Conservation (phyloP, 2,113 vertebrate genomes). For the Misgurnus mizolepis region DNA sequence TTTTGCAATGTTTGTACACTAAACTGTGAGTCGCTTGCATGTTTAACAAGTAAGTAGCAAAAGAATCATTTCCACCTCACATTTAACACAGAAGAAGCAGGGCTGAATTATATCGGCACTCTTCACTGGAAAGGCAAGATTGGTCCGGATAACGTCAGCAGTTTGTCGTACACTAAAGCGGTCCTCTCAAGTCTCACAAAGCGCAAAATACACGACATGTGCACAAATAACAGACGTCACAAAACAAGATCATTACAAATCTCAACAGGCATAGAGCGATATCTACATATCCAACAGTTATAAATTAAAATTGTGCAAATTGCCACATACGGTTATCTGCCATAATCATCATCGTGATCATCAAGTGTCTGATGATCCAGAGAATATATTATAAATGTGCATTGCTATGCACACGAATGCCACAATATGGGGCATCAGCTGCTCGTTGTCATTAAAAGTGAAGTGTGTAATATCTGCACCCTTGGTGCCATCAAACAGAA, state of each 20-base stretch:
- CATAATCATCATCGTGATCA: constrained; percentile 17
- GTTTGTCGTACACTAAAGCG: background rate
- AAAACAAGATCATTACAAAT: constrained; percentile 40
- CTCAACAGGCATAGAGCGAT: constrained; percentile 43
- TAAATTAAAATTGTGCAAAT: constrained; percentile 57
- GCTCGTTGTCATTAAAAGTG: constrained; percentile 17
- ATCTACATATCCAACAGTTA: constrained; percentile 51
- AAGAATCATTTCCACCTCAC: background rate
- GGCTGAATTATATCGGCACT: constrained; percentile 8
- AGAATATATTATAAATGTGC: constrained; percentile 33
- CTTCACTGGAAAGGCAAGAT: constrained; percentile 13
- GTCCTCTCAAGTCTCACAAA: background rate
- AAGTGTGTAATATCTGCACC: background rate
- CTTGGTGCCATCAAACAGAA: background rate
- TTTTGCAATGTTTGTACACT: no score
- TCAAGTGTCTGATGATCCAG: constrained; percentile 20
- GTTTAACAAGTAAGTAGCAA: background rate
- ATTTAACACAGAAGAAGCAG: constrained; percentile 7
- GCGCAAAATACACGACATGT: constrained; percentile 21
- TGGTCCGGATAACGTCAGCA: background rate
- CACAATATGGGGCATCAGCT: constrained; percentile 41
- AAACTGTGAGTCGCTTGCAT: background rate
- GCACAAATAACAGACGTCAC: constrained; percentile 36
- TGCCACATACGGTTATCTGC: constrained; percentile 29
- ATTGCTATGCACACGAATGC: constrained; percentile 30